A percentile compares a stretch with the other conserved stretches of the same genome.
phyloP scores from a whole-genome alignment of 1,140 invertebrate genomes.

The Nasonia longicornis region DNA sequence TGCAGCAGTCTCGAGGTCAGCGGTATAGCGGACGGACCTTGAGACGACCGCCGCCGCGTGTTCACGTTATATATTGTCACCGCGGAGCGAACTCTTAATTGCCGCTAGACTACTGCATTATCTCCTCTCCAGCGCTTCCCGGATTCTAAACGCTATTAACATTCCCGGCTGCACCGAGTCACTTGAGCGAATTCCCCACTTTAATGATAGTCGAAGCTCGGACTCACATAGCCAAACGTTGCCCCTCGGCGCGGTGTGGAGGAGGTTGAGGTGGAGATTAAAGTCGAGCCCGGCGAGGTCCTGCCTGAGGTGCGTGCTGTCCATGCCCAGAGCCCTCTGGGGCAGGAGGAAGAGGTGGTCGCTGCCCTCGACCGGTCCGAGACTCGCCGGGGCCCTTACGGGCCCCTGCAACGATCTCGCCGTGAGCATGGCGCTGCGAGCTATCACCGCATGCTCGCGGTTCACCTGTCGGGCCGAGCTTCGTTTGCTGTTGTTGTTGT shows the following conservation, averaged over 20 bases:
- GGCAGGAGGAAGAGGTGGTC: slow-evolving; percentile 74
- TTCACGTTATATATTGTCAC: background rate
- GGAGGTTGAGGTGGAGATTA: slow-evolving; percentile 69
- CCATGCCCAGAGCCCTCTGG: slow-evolving; percentile 74
- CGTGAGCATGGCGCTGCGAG: slow-evolving; percentile 56
- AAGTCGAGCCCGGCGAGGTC: slow-evolving; percentile 74
- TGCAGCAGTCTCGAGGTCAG: background rate
- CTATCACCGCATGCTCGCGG: background rate
- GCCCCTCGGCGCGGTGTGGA: slow-evolving; percentile 72
- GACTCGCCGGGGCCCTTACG: background rate
- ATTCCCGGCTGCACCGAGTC: slow-evolving; percentile 19
- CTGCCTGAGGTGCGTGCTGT: slow-evolving; percentile 71
- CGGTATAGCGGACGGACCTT: background rate
- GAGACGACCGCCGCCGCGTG: background rate
- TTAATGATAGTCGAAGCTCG: too few species aligned
- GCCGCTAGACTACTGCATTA: background rate
- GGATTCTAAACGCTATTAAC: slow-evolving; percentile 26
- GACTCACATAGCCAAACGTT: slow-evolving; percentile 76
- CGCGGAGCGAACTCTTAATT: slow-evolving; percentile 11
- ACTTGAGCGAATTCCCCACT: background rate
- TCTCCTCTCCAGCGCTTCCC: background rate
- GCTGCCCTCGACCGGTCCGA: slow-evolving; percentile 67
- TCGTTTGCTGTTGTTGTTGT: background rate
- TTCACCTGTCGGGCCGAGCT: background rate
- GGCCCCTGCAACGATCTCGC: slow-evolving; percentile 19